Evolutionary conservation across 2,797 vertebrate genomes (phyloP), one percentile per base, ranked within the genome.

Genomic region (Hipposideros larvatus): DNA sequence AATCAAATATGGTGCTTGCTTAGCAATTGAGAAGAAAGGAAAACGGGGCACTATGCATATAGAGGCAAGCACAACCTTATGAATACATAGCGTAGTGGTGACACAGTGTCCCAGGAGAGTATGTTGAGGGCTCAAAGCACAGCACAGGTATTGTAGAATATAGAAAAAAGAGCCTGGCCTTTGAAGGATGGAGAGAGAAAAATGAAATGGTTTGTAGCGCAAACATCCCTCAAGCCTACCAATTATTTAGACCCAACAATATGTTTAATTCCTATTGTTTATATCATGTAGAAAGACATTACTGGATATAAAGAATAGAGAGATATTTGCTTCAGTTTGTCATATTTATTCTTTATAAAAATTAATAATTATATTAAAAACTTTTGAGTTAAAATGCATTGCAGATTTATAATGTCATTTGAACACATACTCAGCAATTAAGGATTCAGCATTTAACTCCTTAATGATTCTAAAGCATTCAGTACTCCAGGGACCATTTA

Each of bases 331-430:
- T 51, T 65, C 28, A 75, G 34, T 48, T 71, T 77, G 31, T 53
- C 9, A 43, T 48, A 31, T 46, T 71, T 90, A 61, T 75, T 71
- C 22, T 65, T 83, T 78, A 61, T 66, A 55, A 77, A 86, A 90
- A 26, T 22, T 15, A 95, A 37, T 13, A 66, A n/a, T 65, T 84
- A 59, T 53, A 24, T 63, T 7, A 57, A 41, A 48, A 78, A 22
- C 6, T 31, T 87, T 80, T 71, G 21, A 77, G 83, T 91, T 91
- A 34, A 87, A 84, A 61, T 83, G 11, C 1, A 46, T 26, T 37
- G 22, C 18, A 78, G 41, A 66, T 2, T 70, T 11, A 37, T 59
- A 74, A 94, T 78, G 28, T 7, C 28, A 83, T 68, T 91, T 88
- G 46, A 91, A 51, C 48, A 87, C 10, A 19, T 82, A 43, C 21